Conservation (phyloP, 2,113 vertebrate species). For the Engystomops pustulosus region DNA sequence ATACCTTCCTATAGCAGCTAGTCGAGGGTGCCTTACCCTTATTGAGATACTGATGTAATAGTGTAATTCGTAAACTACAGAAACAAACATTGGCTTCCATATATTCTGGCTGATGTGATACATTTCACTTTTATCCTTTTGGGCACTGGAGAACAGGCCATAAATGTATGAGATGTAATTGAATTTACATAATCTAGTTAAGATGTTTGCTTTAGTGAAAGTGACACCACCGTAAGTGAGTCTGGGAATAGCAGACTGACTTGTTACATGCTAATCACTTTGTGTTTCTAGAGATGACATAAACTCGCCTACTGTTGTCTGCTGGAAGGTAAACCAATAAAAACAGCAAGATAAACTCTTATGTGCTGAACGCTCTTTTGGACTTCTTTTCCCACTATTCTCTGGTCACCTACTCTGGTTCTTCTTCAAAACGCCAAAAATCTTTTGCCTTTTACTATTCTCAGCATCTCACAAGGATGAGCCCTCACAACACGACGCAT, state of each 20-base stretch:
- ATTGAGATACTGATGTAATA: not conserved
- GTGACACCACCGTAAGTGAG: slow-evolving; percentile 28
- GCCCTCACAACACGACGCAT: not conserved
- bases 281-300: not conserved
- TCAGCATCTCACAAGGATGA: not conserved
- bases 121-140: slow-evolving; percentile 19
- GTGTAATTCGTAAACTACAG: slow-evolving; percentile 6
- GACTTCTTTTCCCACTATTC: not conserved
- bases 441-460: not conserved
- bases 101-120: not conserved
- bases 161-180: slow-evolving; percentile 47
- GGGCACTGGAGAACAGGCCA: not conserved
- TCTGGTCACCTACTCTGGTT: too few species aligned
- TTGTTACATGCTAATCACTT: not conserved
- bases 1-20: too few species aligned
- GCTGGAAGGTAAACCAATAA: slow-evolving; percentile 14
- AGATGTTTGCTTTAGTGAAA: slow-evolving; percentile 36
- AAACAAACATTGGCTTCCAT: slow-evolving; percentile 3
- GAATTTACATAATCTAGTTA: slow-evolving; percentile 48
- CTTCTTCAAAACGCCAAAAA: too few species aligned
- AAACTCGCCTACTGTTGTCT: slow-evolving; percentile 3
- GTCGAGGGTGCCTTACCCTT: not conserved
- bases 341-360: not conserved
- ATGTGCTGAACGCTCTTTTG: not conserved
- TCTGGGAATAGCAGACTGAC: not conserved